Conservation (phyloP, 2,888 invertebrate genomes). For the Tortrix viridana region DNA sequence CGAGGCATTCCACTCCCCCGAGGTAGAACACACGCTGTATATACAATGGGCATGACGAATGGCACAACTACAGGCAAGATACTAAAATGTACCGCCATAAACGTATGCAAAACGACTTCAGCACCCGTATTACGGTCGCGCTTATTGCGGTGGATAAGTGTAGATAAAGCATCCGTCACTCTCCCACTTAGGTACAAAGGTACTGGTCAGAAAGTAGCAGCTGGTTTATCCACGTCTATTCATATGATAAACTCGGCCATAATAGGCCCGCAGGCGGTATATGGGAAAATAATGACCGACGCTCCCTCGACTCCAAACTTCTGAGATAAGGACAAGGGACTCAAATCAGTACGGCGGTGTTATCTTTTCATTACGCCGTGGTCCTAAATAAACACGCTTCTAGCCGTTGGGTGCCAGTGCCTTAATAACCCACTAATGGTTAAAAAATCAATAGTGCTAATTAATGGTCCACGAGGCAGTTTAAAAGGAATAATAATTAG, state of each 20-base stretch:
- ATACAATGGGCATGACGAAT: constrained; percentile 19
- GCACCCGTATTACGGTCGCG: no score
- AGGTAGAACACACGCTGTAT: background rate
- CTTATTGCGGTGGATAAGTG: no score
- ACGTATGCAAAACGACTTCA: no score
- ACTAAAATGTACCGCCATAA: constrained; percentile 22
- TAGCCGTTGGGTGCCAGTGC: constrained; percentile 43
- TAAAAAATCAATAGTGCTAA: constrained; percentile 31
- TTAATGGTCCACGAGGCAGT: background rate
- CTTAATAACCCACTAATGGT: constrained; percentile 42
- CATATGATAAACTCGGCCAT: no score
- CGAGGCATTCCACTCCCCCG: constrained; percentile 1
- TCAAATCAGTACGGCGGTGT: constrained; percentile 46
- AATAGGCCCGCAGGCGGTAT: constrained; percentile 13
- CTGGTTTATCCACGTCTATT: no score
- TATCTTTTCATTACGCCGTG: constrained; percentile 65
- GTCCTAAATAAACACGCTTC: constrained; percentile 61
- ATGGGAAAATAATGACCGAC: constrained; percentile 31
- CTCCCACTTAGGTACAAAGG: no score
- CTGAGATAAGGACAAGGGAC: constrained; percentile 37
- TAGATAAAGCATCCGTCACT: no score
- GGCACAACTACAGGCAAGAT: constrained; percentile 19
- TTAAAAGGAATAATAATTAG: background rate
- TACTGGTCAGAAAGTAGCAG: no score
- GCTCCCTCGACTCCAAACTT: constrained; percentile 31